Conservation (phyloP, 1,140 invertebrate species). For the Dufourea novaeangliae region DNA sequence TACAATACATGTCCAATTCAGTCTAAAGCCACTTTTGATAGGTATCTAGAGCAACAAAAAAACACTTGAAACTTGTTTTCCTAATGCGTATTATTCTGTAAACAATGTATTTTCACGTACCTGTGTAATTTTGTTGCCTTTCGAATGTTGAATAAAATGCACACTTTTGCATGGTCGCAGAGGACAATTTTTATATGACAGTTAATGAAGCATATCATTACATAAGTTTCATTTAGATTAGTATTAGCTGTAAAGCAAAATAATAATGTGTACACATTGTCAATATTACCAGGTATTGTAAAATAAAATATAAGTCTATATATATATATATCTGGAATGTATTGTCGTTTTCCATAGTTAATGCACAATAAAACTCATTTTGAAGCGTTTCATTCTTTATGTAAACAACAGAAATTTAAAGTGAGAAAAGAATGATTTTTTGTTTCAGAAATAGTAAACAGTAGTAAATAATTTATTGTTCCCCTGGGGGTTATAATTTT, state of each 20-base stretch:
- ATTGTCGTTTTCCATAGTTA: slow-evolving; percentile 18
- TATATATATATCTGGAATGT: slow-evolving; percentile 24
- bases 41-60: too few relatives aligned
- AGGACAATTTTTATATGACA: slow-evolving; percentile 57
- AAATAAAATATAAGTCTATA: slow-evolving; percentile 57
- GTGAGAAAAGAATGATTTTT: too few relatives aligned
- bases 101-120: slow-evolving; percentile 34
- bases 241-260: slow-evolving; percentile 44
- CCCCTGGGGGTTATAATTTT: too few relatives aligned
- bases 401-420: slow-evolving; percentile 8
- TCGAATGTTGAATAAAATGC: slow-evolving; percentile 20
- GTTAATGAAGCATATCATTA: slow-evolving; percentile 47
- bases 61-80: background rate
- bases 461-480: too few relatives aligned
- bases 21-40: too few relatives aligned
- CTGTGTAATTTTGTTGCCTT: slow-evolving; percentile 46
- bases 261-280: slow-evolving; percentile 57
- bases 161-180: slow-evolving; percentile 17
- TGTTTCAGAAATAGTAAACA: too few relatives aligned
- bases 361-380: background rate
- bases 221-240: slow-evolving; percentile 52
- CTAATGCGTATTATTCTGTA: slow-evolving; percentile 20
- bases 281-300: slow-evolving; percentile 55
- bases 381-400: background rate
- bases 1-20: too few relatives aligned